Conservation (phyloP, 2,113 vertebrate genomes). For the Gymnogyps californianus region DNA sequence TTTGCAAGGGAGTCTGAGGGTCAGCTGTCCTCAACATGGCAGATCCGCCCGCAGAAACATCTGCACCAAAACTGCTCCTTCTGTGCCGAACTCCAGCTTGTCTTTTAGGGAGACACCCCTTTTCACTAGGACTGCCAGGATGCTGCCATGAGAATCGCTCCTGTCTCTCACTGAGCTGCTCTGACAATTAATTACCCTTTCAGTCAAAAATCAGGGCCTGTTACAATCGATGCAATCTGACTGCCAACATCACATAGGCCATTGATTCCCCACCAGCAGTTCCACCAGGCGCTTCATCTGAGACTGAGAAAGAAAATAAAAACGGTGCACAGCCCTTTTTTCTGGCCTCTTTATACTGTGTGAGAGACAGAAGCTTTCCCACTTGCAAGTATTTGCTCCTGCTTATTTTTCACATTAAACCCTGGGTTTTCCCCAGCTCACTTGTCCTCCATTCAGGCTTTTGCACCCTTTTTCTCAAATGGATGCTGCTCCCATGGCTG, state of each 20-base stretch:
- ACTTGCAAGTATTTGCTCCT: neutral
- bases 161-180: neutral
- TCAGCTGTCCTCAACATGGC: neutral
- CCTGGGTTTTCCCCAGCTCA: neutral
- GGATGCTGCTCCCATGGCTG: neutral
- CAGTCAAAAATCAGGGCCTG: neutral
- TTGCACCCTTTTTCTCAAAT: neutral
- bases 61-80: neutral
- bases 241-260: neutral
- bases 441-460: neutral
- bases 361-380: neutral
- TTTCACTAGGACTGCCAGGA: rapidly evolving
- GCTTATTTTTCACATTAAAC: neutral
- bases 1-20: neutral
- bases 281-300: neutral
- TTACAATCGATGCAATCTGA: neutral
- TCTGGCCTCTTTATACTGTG: neutral
- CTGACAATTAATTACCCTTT: neutral
- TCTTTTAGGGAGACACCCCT: neutral
- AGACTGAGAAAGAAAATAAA: neutral
- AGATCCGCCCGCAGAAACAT: neutral
- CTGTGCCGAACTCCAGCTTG: neutral
- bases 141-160: neutral
- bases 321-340: neutral
- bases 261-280: neutral